phyloP scores from a whole-genome alignment of 2,797 vertebrate species.

The Percopsis omiscomaycus region DNA sequence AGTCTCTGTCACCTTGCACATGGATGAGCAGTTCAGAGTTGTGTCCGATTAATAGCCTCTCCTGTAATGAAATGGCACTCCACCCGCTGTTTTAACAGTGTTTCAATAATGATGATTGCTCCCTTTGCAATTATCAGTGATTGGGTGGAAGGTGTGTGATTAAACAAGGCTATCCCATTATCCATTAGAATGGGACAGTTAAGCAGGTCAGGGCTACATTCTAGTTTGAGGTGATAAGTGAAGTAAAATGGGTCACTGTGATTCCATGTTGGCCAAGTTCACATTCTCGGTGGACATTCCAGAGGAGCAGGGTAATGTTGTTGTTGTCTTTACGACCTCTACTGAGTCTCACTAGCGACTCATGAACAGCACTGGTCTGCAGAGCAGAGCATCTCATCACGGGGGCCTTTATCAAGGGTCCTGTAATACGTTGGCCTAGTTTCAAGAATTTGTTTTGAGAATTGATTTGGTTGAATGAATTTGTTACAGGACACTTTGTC shows the following conservation, averaged over 20 bases:
- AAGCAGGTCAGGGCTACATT: slow-evolving; percentile 25
- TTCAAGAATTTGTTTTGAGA: slow-evolving; percentile 43
- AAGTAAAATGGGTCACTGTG: slow-evolving; percentile 27
- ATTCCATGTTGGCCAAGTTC: slow-evolving; percentile 69
- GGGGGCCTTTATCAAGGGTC: slow-evolving; percentile 64
- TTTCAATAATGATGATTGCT: slow-evolving; percentile 66
- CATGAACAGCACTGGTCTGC: slow-evolving; percentile 68
- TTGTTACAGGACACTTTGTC: slow-evolving; percentile 16
- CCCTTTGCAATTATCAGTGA: slow-evolving; percentile 65
- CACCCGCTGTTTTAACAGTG: slow-evolving; percentile 50
- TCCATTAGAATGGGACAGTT: slow-evolving; percentile 41
- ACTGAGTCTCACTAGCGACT: slow-evolving; percentile 71
- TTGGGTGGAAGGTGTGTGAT: slow-evolving; percentile 59
- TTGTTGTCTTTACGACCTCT: slow-evolving; percentile 74
- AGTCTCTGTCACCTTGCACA: slow-evolving; percentile 17
- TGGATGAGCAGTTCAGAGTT: slow-evolving; percentile 18
- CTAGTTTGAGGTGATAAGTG: slow-evolving; percentile 11
- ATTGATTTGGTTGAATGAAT: background rate
- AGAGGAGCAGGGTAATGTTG: slow-evolving; percentile 72
- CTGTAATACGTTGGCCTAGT: slow-evolving; percentile 58
- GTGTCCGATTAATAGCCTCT: slow-evolving; percentile 58
- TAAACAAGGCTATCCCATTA: slow-evolving; percentile 73
- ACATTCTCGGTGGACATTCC: slow-evolving; percentile 65
- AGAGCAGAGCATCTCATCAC: slow-evolving; percentile 73
- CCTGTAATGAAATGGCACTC: slow-evolving; percentile 65